Evolutionary conservation across 2,888 invertebrate species (phyloP).

Genomic region (Morinoia aosen): DNA sequence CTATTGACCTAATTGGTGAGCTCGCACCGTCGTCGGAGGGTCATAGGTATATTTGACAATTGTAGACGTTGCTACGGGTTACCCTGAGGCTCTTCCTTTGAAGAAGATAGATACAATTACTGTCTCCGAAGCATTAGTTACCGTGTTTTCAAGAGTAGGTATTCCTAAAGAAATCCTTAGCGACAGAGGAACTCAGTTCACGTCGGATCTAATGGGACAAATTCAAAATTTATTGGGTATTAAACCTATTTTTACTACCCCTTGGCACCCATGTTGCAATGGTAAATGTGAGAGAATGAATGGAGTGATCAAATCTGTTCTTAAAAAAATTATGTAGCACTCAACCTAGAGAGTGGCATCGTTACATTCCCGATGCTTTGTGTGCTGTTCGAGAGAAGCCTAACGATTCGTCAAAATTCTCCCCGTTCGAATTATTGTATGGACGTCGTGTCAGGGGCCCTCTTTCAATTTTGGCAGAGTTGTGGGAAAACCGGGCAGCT

Average conservation of each 20-base stretch:
- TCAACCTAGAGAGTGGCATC: slow-evolving; percentile 47
- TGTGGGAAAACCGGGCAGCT: slow-evolving; percentile 32
- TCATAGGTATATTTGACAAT: background rate
- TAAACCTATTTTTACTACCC: background rate
- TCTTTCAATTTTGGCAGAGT: slow-evolving; percentile 6
- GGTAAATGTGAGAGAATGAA: background rate
- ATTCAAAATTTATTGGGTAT: background rate
- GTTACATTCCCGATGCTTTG: background rate
- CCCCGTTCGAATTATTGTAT: slow-evolving; percentile 37
- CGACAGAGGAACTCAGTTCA: background rate
- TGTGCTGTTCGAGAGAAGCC: slow-evolving; percentile 48
- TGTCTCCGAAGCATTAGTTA: slow-evolving; percentile 27
- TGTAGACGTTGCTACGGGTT: slow-evolving; percentile 52
- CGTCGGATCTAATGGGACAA: no score
- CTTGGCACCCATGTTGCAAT: background rate
- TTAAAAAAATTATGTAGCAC: background rate
- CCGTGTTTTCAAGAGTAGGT: slow-evolving; percentile 42
- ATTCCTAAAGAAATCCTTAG: slow-evolving; percentile 29
- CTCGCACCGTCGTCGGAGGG: background rate
- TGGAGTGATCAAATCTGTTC: background rate
- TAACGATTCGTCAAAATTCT: slow-evolving; percentile 32
- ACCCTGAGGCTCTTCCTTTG: slow-evolving; percentile 45
- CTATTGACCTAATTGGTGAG: slow-evolving; percentile 5
- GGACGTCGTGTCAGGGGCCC: slow-evolving; percentile 34
- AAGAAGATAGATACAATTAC: slow-evolving; percentile 21